phyloP scores from a whole-genome alignment of 2,888 invertebrate genomes.

The Adelognathus sp. region DNA sequence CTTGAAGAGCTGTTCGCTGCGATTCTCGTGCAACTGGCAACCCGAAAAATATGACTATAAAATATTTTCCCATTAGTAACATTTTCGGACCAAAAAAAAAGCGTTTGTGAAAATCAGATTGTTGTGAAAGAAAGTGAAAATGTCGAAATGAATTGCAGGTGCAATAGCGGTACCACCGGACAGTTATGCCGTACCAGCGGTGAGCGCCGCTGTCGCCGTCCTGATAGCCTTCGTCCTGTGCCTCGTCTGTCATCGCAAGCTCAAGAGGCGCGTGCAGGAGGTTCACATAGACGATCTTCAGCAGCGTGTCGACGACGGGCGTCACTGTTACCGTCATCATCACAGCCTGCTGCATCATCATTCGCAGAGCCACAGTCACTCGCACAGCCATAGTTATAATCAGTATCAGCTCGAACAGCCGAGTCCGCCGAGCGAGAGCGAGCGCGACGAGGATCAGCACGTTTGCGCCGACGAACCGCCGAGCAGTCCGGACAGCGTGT shows the following conservation, averaged over 20 bases:
- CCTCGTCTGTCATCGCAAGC: conserved; percentile 84
- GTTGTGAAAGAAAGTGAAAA: not conserved
- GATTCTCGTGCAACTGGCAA: no score
- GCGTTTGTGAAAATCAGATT: not conserved
- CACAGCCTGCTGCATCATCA: conserved; percentile 72
- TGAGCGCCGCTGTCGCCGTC: conserved; percentile 81
- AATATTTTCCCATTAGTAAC: no score
- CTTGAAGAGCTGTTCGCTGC: no score
- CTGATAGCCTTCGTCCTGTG: conserved; percentile 81
- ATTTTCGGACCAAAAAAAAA: not conserved
- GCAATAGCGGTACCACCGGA: conserved; percentile 83
- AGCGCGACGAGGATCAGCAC: conserved; percentile 63
- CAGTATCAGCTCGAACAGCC: conserved; percentile 68
- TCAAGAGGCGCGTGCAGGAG: conserved; percentile 73
- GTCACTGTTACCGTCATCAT: conserved; percentile 63
- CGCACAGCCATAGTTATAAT: conserved; percentile 66
- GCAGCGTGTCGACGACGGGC: conserved; percentile 73
- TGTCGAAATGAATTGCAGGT: conserved; percentile 76
- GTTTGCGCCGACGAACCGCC: conserved; percentile 67
- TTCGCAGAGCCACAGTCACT: conserved; percentile 64
- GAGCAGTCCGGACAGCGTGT: conserved; percentile 76
- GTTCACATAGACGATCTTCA: conserved; percentile 67
- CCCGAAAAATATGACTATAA: no score
- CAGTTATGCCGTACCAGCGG: conserved; percentile 83
- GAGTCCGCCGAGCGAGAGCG: conserved; percentile 74